Base-by-base conservation (phyloP, 1,140 invertebrate genomes). In the Antheraea pernyi region DNA sequence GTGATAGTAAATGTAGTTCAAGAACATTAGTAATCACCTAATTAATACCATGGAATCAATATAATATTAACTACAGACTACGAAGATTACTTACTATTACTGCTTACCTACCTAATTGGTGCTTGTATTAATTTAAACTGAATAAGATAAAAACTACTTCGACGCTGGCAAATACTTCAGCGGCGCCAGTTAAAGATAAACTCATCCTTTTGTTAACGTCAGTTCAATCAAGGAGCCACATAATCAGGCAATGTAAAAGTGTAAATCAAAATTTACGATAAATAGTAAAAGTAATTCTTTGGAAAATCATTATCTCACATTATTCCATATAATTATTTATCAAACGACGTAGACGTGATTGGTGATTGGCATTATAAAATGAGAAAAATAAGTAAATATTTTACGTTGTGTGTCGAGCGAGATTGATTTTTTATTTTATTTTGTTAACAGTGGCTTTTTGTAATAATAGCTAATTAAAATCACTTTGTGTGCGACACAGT, bases 361-460 rank as follows among this genome's bases (percentile, higher is more conserved):
- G 69, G 75, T 72, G 71, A 73, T 70, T 72, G 70, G 68, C 69
- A 69, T 71, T 48, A 62, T 59, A 58, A 67, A 37, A 37, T 30
- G 46, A 37, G 39, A 46, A 69, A 70, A 73, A 76, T 75, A 82
- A 78, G 82, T 84, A 86, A 83, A 83, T 85, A 83, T 83, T 73
- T 74, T 70, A 78, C 73, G 73, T 81, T 82, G 81, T 82, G 73
- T 87, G 80, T 84, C 75, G 77, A 74, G 78, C 76, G 78, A 75
- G 78, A 84, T 86, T 85, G 81, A 85, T 89, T 91, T 78, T 53
- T 89, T 85, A 85, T 88, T 89, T 87, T 86, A 82, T 88, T 89
- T 87, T 79, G 74, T 84, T 81, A 85, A 84, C 83, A 82, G 87
- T 88, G 86, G 89, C 87, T 91, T 91, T 89, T 91, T 81, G 79